Conservation (phyloP, 2,797 vertebrate species). For the Cryptoprocta ferox region DNA sequence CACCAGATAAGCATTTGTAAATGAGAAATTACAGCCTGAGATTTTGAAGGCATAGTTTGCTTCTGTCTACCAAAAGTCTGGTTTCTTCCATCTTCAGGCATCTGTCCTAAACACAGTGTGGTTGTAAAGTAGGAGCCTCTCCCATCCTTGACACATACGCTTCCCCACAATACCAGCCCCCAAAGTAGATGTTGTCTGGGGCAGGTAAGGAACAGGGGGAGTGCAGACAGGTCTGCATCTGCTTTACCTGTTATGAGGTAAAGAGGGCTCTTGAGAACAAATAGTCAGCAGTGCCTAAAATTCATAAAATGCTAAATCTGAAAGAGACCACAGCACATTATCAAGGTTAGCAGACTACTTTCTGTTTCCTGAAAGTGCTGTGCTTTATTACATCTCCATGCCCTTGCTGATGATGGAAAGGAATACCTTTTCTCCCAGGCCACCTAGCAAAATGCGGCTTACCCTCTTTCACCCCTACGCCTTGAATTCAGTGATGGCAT, state of each 20-base stretch:
- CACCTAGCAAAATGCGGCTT: conserved; percentile 16
- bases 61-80: conserved; percentile 45
- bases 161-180: not conserved
- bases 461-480: not conserved
- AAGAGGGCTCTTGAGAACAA: conserved; percentile 32
- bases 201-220: conserved; percentile 27
- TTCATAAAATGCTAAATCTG: conserved; percentile 39
- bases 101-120: conserved; percentile 42
- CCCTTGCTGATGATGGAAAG: not conserved
- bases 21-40: conserved; percentile 23
- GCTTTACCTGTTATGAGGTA: not conserved
- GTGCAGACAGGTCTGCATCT: conserved; percentile 42
- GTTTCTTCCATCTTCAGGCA: conserved; percentile 51
- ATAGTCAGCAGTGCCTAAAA: conserved; percentile 24
- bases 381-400: not conserved
- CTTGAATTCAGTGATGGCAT: not conserved
- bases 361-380: not conserved
- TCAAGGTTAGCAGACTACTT: not conserved
- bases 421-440: not conserved
- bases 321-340: conserved; percentile 26
- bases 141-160: conserved; percentile 46
- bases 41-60: conserved; percentile 55
- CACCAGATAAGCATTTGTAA: conserved; percentile 45
- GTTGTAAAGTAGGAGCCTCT: not conserved
- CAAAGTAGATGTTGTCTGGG: not conserved